Percentiles rank a stretch among this genome's conserved stretches.
These are phyloP conservation scores for Monarcha castaneiventris DNA, from an alignment of 2,113 vertebrate genomes.

Conservation along the genomic window DNA sequence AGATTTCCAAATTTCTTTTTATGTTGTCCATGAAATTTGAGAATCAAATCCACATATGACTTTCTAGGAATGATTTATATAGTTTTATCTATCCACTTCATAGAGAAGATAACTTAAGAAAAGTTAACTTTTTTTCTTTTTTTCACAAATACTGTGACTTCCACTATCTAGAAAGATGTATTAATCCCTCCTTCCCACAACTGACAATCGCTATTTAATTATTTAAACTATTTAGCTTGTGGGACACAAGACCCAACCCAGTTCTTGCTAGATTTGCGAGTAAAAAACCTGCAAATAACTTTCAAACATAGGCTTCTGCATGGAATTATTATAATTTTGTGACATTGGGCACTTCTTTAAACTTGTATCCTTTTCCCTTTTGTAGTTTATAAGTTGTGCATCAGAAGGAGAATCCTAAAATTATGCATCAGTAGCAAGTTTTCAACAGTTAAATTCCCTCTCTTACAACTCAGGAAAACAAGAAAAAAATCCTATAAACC, in stretches of 20 bases:
- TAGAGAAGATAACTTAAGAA: neutral
- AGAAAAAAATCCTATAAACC: neutral
- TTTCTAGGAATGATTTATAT: neutral
- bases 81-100: neutral
- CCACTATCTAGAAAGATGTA: neutral
- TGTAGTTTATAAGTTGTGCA: neutral
- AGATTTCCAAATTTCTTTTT: neutral
- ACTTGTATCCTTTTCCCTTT: neutral
- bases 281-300: neutral
- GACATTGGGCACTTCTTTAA: neutral
- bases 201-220: neutral
- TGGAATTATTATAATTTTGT: neutral
- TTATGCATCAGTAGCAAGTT: neutral
- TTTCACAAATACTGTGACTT: neutral
- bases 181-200: neutral
- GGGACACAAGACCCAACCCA: neutral
- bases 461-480: neutral
- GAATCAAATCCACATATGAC: neutral
- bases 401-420: neutral
- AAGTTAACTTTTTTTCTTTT: accelerated
- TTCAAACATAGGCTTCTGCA: neutral
- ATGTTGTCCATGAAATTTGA: neutral
- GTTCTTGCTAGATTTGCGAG: neutral
- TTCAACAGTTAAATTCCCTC: neutral
- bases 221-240: neutral